phyloP scores from a whole-genome alignment of 1,140 invertebrate genomes.

The Cyphomyrmex costatus region DNA sequence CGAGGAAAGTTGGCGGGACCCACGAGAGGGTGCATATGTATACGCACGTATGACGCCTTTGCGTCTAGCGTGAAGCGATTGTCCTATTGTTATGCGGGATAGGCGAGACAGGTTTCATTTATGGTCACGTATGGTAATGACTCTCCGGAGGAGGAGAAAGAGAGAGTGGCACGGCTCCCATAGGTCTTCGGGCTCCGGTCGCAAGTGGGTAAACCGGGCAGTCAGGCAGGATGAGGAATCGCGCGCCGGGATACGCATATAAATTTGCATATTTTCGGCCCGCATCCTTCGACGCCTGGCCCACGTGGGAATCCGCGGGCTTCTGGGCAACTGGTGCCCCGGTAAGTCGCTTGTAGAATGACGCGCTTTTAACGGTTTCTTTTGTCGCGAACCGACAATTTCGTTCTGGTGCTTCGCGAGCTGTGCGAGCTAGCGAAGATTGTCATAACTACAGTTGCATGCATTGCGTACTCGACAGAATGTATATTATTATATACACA shows the following conservation, averaged over 20 bases:
- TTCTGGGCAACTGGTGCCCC: conserved; percentile 59
- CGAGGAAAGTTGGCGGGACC: conserved; percentile 62
- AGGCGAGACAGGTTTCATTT: conserved; percentile 84
- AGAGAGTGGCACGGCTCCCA: conserved; percentile 56
- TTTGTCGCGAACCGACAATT: conserved; percentile 49
- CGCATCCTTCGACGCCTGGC: conserved; percentile 80
- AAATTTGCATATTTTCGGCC: conserved; percentile 86
- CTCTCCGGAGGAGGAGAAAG: conserved; percentile 54
- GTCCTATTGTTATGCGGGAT: conserved; percentile 73
- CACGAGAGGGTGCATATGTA: conserved; percentile 70
- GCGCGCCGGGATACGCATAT: conserved; percentile 67
- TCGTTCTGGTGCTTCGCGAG: neutral
- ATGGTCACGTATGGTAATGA: conserved; percentile 84
- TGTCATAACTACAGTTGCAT: neutral
- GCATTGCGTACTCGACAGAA: neutral
- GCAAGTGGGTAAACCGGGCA: conserved; percentile 74
- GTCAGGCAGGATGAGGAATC: conserved; percentile 75
- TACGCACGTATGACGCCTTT: conserved; percentile 70
- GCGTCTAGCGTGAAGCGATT: conserved; percentile 65
- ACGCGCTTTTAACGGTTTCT: conserved; percentile 73
- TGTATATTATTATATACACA: conserved; percentile 3
- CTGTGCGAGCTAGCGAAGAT: neutral
- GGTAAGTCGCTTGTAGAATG: conserved; percentile 49
- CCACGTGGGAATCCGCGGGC: conserved; percentile 82
- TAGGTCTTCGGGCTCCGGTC: conserved; percentile 51